phyloP scores from a whole-genome alignment of 2,888 invertebrate genomes.

The Meiosimyza decipiens region DNA sequence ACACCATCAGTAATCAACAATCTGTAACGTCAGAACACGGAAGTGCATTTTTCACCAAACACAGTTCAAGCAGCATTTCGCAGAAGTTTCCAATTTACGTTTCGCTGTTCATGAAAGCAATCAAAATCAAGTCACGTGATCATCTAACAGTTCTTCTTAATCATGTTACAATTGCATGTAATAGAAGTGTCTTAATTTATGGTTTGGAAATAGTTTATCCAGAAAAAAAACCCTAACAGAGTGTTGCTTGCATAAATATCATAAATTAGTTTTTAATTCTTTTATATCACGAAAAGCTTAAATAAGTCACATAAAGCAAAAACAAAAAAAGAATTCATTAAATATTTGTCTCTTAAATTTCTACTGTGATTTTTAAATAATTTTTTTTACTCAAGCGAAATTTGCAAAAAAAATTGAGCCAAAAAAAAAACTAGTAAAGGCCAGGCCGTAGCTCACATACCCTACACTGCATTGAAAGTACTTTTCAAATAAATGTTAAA shows the following conservation, averaged over 20 bases:
- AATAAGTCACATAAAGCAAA: no score
- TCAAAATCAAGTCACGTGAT: conserved; percentile 20
- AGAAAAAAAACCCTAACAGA: background rate
- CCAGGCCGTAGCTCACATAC: no score
- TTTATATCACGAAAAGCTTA: no score
- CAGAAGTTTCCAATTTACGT: background rate
- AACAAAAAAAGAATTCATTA: no score
- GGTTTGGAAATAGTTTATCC: conserved; percentile 1
- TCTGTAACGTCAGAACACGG: conserved; percentile 38
- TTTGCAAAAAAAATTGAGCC: no score
- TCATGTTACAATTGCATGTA: conserved; percentile 27
- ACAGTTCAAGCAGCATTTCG: background rate
- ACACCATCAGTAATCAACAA: conserved; percentile 32
- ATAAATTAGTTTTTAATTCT: background rate
- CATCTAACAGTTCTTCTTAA: conserved; percentile 36
- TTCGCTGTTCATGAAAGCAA: background rate
- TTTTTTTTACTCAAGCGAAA: no score
- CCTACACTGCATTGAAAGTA: no score
- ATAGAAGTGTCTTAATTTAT: conserved; percentile 26
- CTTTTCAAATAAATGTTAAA: no score
- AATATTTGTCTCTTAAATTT: no score
- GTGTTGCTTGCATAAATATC: background rate
- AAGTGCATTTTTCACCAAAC: conserved; percentile 21
- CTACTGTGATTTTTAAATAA: no score
- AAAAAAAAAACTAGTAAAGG: no score